Evolutionary conservation across 92 coral and sea anemone genomes (phyloP), one percentile per base, ranked within the genome.

Genomic region (Porites divaricata): DNA sequence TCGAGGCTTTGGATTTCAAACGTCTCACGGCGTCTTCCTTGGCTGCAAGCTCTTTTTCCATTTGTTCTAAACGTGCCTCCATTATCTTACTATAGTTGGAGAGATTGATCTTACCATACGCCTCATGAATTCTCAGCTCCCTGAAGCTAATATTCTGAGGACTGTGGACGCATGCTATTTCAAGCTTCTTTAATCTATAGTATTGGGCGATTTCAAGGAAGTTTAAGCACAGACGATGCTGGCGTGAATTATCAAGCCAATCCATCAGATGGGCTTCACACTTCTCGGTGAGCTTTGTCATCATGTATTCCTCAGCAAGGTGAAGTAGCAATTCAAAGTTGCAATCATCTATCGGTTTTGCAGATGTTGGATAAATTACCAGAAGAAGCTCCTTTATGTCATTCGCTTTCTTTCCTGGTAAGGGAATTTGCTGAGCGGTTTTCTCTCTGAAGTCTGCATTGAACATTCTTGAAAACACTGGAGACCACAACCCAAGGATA

Each of bases 381-480:
- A 86, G 10, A 67, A 80, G 35, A 75, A 86, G 72, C 66, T 86
- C 90, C 19, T 52, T 72, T 62, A 86, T 54, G 51, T 73, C 85
- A 16, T 74, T 48, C 6, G 66, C 45, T 57, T 86, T 86, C 76
- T 86, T 79, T 25, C 23, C 90, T 0, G 81, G 86, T 3, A 86
- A 50, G 13, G 75, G 86, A 63, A 86, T 72, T 25, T 51, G n/a
- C 16, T 12, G 58, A 8, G 86, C 90, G n/a, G 50, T 24, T 53
- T 79, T 86, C 68, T 86, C 90, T 64, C 73, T 80, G 41, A 86
- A 86, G 26, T 80, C 86, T 8, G 70, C 62, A 21, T 74, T 25
- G 50, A 86, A 72, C 90, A 80, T 80, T 25, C 74, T 59, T 21
- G 83, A 72, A 63, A 86, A 86, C 16, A 86, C 90, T 10, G 90